These are phyloP conservation scores for Stenchaetothrips biformis DNA, from an alignment of 2,888 invertebrate species.

Conservation along the genomic window DNA sequence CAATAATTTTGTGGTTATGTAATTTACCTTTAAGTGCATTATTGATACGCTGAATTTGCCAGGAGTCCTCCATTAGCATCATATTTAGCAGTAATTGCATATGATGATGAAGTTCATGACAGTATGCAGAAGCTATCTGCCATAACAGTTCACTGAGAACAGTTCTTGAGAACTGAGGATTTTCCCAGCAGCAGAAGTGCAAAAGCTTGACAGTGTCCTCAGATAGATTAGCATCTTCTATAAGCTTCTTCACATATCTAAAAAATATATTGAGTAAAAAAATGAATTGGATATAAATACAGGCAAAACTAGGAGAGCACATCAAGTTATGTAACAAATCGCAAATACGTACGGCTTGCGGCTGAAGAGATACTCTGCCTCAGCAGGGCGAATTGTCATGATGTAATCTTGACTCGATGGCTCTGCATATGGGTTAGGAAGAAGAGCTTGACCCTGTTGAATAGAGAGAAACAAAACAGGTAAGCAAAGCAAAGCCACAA, in stretches of 20 bases:
- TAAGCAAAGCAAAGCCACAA: too few relatives aligned
- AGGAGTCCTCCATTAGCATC: slow-evolving; percentile 87
- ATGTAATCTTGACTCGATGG: slow-evolving; percentile 54
- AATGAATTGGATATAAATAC: neutral
- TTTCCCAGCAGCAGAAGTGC: slow-evolving; percentile 95
- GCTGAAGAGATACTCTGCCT: slow-evolving; percentile 76
- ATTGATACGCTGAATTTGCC: slow-evolving; percentile 92
- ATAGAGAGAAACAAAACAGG: neutral
- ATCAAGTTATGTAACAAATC: neutral
- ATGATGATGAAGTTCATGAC: slow-evolving; percentile 89
- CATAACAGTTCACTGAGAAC: slow-evolving; percentile 87
- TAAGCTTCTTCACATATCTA: slow-evolving; percentile 88
- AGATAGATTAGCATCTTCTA: slow-evolving; percentile 87
- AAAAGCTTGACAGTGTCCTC: slow-evolving; percentile 86
- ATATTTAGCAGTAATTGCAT: slow-evolving; percentile 83
- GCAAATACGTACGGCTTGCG: slow-evolving; percentile 43
- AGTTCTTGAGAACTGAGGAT: slow-evolving; percentile 84
- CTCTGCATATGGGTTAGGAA: slow-evolving; percentile 73
- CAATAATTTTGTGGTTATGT: neutral
- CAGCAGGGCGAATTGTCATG: slow-evolving; percentile 66
- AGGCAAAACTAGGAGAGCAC: neutral
- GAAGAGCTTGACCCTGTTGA: slow-evolving; percentile 51
- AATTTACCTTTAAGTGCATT: slow-evolving; percentile 79
- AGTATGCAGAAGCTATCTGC: slow-evolving; percentile 87
- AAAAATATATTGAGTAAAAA: slow-evolving; percentile 35